Conservation (phyloP, 2,113 vertebrate species). For the Numenius arquata region DNA sequence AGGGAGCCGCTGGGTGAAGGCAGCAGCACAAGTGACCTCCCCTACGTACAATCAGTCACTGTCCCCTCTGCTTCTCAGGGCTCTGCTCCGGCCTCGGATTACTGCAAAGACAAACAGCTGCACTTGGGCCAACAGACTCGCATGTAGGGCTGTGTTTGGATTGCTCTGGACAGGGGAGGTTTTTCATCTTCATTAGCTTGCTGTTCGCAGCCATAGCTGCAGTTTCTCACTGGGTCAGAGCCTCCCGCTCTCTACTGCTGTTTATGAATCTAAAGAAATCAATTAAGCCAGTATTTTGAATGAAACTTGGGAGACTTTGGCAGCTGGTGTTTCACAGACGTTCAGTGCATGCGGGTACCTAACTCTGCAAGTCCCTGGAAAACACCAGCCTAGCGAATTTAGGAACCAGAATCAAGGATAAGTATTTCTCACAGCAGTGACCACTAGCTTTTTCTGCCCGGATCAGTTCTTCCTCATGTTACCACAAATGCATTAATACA, state of each 20-base stretch:
- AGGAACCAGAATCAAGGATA: neutral
- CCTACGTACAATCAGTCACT: neutral
- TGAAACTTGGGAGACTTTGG: neutral
- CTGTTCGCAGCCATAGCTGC: conserved; percentile 6
- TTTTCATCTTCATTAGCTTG: conserved; percentile 55
- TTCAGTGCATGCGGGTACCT: neutral
- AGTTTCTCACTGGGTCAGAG: conserved; percentile 4
- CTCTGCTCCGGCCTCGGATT: neutral
- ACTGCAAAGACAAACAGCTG: conserved; percentile 47
- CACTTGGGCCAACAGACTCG: conserved; percentile 29
- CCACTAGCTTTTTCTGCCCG: neutral
- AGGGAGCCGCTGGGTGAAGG: neutral
- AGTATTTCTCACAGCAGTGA: neutral
- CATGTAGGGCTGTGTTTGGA: conserved; percentile 12
- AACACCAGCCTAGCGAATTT: neutral
- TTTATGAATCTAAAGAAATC: neutral
- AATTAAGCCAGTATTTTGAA: conserved; percentile 8
- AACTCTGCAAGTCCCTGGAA: neutral
- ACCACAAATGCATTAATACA: neutral
- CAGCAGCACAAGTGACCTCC: neutral
- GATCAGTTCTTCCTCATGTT: neutral
- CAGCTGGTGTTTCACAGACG: neutral
- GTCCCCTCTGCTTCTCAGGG: neutral
- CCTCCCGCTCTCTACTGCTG: neutral
- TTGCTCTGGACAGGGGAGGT: neutral